Conservation (phyloP, 2,113 vertebrate species). For the Prunella fulvescens region DNA sequence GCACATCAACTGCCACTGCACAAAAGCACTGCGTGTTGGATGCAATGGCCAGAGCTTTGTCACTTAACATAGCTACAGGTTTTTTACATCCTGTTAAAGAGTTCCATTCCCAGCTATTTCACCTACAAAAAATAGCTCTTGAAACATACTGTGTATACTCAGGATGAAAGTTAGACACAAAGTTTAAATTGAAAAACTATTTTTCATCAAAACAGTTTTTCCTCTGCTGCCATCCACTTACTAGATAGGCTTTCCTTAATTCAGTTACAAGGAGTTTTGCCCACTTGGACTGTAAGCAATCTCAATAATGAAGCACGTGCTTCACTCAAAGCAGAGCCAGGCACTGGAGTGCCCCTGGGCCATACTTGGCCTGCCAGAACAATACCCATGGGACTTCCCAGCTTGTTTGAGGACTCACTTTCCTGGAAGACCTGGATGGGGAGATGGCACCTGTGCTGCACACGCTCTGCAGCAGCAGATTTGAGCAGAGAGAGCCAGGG, state of each 20-base stretch:
- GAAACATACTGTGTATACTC: background rate
- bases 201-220: background rate
- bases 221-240: background rate
- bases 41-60: background rate
- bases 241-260: background rate
- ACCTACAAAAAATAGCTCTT: background rate
- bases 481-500: background rate
- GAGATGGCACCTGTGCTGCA: background rate
- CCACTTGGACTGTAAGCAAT: background rate
- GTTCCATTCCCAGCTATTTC: background rate
- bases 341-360: accelerated
- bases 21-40: background rate
- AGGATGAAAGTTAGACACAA: background rate
- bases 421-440: background rate
- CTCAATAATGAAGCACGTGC: background rate
- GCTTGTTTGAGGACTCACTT: background rate
- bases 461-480: background rate
- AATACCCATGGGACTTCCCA: background rate
- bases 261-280: background rate
- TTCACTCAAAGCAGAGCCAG: background rate
- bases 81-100: background rate
- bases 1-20: background rate
- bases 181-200: background rate
- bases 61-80: background rate
- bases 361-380: background rate